Base-by-base conservation (phyloP, 2,113 vertebrate species). In the Cyprinodon tularosa region DNA sequence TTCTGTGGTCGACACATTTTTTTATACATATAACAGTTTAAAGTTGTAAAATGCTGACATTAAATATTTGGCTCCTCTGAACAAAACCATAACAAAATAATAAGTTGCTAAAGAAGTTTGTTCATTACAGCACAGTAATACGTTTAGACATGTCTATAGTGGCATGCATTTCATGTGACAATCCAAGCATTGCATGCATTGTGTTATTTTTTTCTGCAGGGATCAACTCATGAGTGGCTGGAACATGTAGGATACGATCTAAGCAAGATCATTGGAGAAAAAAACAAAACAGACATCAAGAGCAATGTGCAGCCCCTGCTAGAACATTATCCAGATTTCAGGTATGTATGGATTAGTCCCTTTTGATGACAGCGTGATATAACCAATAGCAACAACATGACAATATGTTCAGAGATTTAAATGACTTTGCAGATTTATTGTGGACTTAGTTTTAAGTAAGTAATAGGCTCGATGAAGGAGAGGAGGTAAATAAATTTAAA, bases 221-320 rank as follows among this genome's bases (percentile, higher is more conserved):
- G 85, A 0, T 93, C 93, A 0, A 48, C 59, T 20, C 78, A 86
- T 4, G 78, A 91, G 7, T 95, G 94, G 93, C 89, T 95, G 6
- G 44, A 91, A 66, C 64, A 70, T 2, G 80, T 88, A 0, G 94
- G 94, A 65, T 60, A 89, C 0, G 80, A 90, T 42, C 88, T 95
- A 71, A 78, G 89, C 1, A 9, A 81, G 82, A 79, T 90, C 82
- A 82, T 92, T 15, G 36, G 40, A 40, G 83, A 87, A 77, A 88
- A 75, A 13, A 83, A 90, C 75, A 84, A 84, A 59, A 1, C 7
- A 0, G 69, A 90, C 5, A 92, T 93, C 12, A 91, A 91, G 71
- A 57, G 72, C 3, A 77, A 91, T 1, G 77, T 92, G 37, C 47
- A 79, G 71, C 82, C 86, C n/a, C 13, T 93, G 0, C 36, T 90